Evolutionary conservation across 2,113 vertebrate genomes (phyloP), one percentile per base, ranked within the genome.

Genomic region (Gymnobelideus leadbeateri): DNA sequence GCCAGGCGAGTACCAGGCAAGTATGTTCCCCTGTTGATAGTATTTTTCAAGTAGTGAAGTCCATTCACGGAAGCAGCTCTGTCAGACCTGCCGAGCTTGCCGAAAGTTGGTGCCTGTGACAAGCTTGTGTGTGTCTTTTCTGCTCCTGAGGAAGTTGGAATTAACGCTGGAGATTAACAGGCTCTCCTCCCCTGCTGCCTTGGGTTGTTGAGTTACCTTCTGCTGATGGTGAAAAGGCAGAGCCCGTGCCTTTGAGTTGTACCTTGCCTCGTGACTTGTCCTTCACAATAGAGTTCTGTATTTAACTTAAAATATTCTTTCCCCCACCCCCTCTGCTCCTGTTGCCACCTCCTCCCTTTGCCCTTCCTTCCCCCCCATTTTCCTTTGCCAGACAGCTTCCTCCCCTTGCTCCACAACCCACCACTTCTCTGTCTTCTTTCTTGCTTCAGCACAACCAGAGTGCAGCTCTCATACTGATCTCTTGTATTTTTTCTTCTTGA

Each of bases 251-350:
- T 98, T 96, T 96, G 94, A 97, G 95, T 95, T 97, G 91, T 90
- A 96, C 95, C 90, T 95, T 97, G 96, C 97, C 97, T 98, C 1
- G 9, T 98, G 98, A 98, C 97, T 98, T 94, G 94, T 97, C 98
- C 97, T 97, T 98, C 93, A 93, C 94, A 98, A 26, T 97, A 96
- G 96, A 97, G 95, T 96, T 97, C 91, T 98, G 57, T 96, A 53
- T 97, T 84, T 97, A 97, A 89, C 97, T 90, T 93, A 89, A 95
- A 97, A 95, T 96, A 96, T 96, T 98, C 96, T 97, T 97, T 96
- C 93, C 50, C 93, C 49, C 97, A 49, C 47, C 47, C 97, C 96
- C 95, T 49, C 96, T 94, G 90, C 92, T 98, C 92, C 91, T 96
- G 94, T 50, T 94, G 92, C 97, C 92, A 77, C 94, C 95, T 91